Evolutionary conservation across 2,888 invertebrate genomes (phyloP).

Genomic region (Himalopsyche tibetana): DNA sequence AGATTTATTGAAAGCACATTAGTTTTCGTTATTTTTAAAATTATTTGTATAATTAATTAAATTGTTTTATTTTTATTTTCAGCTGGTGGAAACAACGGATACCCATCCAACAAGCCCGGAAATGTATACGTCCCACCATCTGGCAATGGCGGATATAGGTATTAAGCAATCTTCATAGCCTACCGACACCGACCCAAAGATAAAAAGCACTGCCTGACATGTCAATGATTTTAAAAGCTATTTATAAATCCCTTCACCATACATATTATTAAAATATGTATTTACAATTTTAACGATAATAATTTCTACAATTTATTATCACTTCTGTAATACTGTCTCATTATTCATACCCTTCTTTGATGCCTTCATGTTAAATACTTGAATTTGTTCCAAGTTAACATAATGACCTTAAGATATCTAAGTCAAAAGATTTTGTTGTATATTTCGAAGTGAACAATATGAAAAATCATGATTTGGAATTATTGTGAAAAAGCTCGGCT

Average conservation of each 20-base stretch:
- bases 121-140: slow-evolving; percentile 67
- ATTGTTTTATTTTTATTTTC: background rate
- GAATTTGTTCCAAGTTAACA: background rate
- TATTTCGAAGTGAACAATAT: slow-evolving; percentile 42
- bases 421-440: background rate
- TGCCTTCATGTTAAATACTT: background rate
- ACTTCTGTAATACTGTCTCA: background rate
- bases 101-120: slow-evolving; percentile 66
- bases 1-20: no score
- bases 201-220: slow-evolving; percentile 25
- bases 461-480: slow-evolving; percentile 51
- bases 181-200: slow-evolving; percentile 10
- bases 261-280: background rate
- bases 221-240: slow-evolving; percentile 6
- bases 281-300: background rate
- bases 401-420: background rate
- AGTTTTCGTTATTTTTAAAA: background rate
- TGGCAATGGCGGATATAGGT: slow-evolving; percentile 74
- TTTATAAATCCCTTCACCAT: slow-evolving; percentile 1
- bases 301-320: background rate
- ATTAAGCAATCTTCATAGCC: slow-evolving; percentile 67
- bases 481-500: slow-evolving; percentile 50
- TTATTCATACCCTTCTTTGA: background rate
- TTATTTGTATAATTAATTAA: background rate
- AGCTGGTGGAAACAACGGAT: slow-evolving; percentile 67